phyloP scores from a whole-genome alignment of 2,888 invertebrate species.

The Eristalis arbustorum region DNA sequence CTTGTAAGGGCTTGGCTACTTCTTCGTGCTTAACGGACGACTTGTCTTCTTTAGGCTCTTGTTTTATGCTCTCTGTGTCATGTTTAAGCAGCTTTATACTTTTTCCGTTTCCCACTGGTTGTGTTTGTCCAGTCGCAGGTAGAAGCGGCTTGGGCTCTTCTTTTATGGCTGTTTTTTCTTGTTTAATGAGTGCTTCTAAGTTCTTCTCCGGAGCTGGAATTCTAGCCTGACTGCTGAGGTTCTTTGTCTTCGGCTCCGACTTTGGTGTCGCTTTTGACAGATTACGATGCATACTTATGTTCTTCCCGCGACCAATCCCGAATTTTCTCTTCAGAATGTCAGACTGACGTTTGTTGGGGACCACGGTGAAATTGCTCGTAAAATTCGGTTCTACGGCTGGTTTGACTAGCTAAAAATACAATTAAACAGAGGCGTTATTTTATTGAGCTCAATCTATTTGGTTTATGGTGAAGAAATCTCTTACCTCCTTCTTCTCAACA shows the following conservation, averaged over 20 bases:
- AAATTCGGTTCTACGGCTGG: constrained; percentile 70
- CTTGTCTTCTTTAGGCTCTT: constrained; percentile 38
- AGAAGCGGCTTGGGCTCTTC: background rate
- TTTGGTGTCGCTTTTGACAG: constrained; percentile 14
- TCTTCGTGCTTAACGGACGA: background rate
- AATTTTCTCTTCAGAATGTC: constrained; percentile 76
- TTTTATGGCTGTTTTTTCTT: constrained; percentile 1
- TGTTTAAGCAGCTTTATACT: constrained; percentile 74
- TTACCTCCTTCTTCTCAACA: constrained; percentile 73
- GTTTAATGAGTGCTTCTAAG: background rate
- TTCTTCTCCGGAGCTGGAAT: constrained; percentile 2
- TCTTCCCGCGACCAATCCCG: constrained; percentile 74
- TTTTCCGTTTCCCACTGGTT: constrained; percentile 72
- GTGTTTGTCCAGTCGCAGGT: background rate
- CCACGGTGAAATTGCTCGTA: constrained; percentile 74
- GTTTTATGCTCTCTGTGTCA: constrained; percentile 71
- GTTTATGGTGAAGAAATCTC: no score
- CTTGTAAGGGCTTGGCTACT: constrained; percentile 62
- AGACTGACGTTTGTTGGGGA: constrained; percentile 77
- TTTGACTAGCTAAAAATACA: background rate
- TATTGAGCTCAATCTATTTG: background rate
- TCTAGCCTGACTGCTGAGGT: background rate
- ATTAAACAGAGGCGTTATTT: background rate
- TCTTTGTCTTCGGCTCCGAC: constrained; percentile 11
- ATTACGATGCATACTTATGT: constrained; percentile 71